Evolutionary conservation across 2,888 invertebrate genomes (phyloP).

Genomic region (Latheticus oryzae): DNA sequence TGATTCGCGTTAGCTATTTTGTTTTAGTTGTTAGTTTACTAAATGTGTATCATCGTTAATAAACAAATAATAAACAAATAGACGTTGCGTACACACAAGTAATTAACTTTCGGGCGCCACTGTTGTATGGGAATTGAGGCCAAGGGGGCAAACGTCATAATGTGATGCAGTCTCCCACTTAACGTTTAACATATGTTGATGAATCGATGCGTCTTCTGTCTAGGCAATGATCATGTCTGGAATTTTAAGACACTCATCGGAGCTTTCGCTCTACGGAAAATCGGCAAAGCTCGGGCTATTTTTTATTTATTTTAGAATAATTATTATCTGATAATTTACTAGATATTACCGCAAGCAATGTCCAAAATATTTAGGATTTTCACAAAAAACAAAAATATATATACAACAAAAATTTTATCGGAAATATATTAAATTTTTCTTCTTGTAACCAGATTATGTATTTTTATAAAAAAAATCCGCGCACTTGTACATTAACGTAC

Average conservation of each 20-base stretch:
- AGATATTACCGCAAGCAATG: too few species aligned
- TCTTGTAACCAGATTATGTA: too few species aligned
- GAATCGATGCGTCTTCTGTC: constrained; percentile 53
- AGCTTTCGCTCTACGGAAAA: too few species aligned
- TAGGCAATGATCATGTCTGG: constrained; percentile 30
- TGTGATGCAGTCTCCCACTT: constrained; percentile 59
- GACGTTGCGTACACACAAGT: constrained; percentile 14
- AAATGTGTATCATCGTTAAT: constrained; percentile 2
- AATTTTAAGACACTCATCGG: constrained; percentile 1
- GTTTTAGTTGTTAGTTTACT: constrained; percentile 1
- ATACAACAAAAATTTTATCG: too few species aligned
- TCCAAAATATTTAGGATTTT: too few species aligned
- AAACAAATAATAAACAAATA: constrained; percentile 6
- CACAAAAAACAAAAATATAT: too few species aligned
- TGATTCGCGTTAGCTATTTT: background rate
- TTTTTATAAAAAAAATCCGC: background rate
- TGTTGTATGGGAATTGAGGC: constrained; percentile 52
- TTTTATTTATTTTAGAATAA: too few species aligned
- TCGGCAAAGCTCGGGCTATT: too few species aligned
- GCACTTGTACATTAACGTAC: background rate
- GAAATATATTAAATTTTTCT: too few species aligned
- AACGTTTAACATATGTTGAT: constrained; percentile 54
- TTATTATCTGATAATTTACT: too few species aligned
- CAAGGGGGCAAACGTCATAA: constrained; percentile 53
- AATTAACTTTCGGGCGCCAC: constrained; percentile 47